These are phyloP conservation scores for Pangasianodon hypophthalmus DNA, from an alignment of 2,113 vertebrate species.

Conservation along the genomic window DNA sequence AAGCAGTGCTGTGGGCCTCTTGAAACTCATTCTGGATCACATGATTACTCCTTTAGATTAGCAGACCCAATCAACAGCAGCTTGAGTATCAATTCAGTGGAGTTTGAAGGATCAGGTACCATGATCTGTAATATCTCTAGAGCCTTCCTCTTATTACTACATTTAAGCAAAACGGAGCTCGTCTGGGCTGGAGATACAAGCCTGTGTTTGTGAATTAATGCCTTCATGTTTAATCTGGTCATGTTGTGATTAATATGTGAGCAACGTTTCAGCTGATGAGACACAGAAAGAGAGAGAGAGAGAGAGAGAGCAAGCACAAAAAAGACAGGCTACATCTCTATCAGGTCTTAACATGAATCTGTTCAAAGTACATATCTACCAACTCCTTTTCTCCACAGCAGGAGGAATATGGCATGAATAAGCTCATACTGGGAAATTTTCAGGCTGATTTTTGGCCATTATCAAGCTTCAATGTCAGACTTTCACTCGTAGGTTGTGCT, in stretches of 20 bases:
- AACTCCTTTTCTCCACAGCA: not conserved
- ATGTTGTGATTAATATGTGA: conserved; percentile 36
- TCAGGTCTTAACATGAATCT: not conserved
- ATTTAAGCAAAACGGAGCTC: conserved; percentile 20
- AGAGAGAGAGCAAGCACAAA: not conserved
- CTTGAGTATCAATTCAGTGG: not conserved
- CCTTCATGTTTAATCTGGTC: conserved; percentile 27
- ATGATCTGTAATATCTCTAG: conserved; percentile 31
- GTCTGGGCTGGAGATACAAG: not conserved
- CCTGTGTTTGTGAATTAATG: conserved; percentile 23
- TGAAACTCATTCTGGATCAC: conserved; percentile 14
- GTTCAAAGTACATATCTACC: not conserved
- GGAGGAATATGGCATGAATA: not conserved
- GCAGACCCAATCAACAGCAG: conserved; percentile 36
- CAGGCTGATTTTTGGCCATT: not conserved
- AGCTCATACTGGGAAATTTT: not conserved
- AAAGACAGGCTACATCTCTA: not conserved
- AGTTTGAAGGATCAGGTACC: conserved; percentile 22
- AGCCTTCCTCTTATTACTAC: conserved; percentile 33
- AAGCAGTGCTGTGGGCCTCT: not conserved
- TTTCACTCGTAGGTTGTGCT: not conserved
- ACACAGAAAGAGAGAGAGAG: not conserved
- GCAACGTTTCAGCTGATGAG: conserved; percentile 19
- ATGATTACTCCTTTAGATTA: conserved; percentile 33
- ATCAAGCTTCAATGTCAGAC: not conserved